Evolutionary conservation across 2,797 vertebrate genomes (phyloP), one percentile per base, ranked within the genome.

Genomic region (Gobionotothen gibberifrons): DNA sequence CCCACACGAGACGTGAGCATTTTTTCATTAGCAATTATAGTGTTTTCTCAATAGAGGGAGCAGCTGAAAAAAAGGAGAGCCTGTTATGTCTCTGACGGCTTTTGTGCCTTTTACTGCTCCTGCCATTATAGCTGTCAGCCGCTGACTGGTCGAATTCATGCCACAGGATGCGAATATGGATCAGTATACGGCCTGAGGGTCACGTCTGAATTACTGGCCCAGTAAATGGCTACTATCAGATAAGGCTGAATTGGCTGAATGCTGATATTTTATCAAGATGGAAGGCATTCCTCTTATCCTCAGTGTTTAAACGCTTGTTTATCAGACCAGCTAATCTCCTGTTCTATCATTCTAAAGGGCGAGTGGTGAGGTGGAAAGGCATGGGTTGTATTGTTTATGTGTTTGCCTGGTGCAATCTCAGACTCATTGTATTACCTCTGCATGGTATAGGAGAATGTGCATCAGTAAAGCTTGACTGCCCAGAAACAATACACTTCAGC

Each of bases 1-100:
- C 66, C 68, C 47, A 55, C 67, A 46, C 3, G 2, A 84, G 69
- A 29, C 14, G 9, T 42, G 26, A n/a, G 61, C 29, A 74, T 72
- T 80, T 84, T 84, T 85, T 87, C 78, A 90, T 86, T 78, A 81
- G 71, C 76, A 81, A 78, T 82, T 78, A 85, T 13, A 83, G 79
- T 65, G 74, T 85, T 90, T 85, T 77, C 74, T 64, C 19, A 6
- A 80, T 79, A 72, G 54, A 73, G 71, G 65, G 67, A 59, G 66
- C 64, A 51, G 70, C 59, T 42, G 46, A 62, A 58, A 69, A 49
- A 55, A 68, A 65, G n/a, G 8, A 40, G 43, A 78, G n/a, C 19
- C 75, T 44, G n/a, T 78, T 48, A 81, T 67, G 78, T 65, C 22
- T 26, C 21, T 75, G 55, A 78, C 16, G 17, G 69, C 70, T 83